Evolutionary conservation across 2,888 invertebrate species (phyloP).

Genomic region (Tholera decimalis): DNA sequence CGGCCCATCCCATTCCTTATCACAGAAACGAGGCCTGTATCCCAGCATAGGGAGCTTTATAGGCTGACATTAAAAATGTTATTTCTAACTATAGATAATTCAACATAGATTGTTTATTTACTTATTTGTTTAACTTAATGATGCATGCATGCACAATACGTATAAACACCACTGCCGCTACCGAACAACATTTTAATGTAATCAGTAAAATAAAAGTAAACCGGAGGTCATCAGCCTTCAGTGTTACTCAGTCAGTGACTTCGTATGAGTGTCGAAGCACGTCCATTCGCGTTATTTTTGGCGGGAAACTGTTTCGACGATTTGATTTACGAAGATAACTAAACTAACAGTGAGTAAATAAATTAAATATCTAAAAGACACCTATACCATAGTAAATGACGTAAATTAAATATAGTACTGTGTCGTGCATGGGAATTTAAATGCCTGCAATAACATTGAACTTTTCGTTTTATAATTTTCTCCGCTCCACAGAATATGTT

Average conservation of each 20-base stretch:
- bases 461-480: constrained; percentile 3
- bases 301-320: constrained; percentile 41
- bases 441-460: background rate
- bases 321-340: constrained; percentile 16
- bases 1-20: too few species aligned
- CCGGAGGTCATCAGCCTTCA: constrained; percentile 43
- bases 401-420: background rate
- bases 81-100: too few species aligned
- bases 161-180: constrained; percentile 1
- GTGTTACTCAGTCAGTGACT: constrained; percentile 39
- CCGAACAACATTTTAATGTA: constrained; percentile 29
- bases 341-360: constrained; percentile 27
- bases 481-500: background rate
- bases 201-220: constrained; percentile 44
- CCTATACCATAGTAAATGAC: background rate
- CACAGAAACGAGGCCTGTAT: too few species aligned
- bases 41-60: too few species aligned
- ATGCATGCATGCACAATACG: background rate
- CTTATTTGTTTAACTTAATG: background rate
- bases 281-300: constrained; percentile 36
- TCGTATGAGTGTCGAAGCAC: constrained; percentile 32
- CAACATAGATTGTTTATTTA: constrained; percentile 3
- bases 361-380: background rate
- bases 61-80: too few species aligned
- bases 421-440: background rate